Percentiles rank a stretch among this genome's conserved stretches.
phyloP scores from a whole-genome alignment of 1,140 invertebrate species.

The Neocloeon triangulifer region DNA sequence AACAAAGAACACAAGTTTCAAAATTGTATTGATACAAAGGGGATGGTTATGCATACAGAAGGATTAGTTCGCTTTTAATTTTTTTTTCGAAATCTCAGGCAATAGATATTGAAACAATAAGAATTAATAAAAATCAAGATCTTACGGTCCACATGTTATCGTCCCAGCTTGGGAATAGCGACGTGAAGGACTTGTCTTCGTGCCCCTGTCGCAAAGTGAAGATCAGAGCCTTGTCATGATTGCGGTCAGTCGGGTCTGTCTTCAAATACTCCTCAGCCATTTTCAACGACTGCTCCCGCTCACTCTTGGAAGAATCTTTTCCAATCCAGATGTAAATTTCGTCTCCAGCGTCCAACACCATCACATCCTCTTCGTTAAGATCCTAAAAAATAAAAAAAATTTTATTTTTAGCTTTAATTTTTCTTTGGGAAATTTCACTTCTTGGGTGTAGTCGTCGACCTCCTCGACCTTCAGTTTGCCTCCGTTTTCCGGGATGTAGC shows the following conservation, averaged over 20 bases:
- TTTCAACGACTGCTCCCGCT: constrained; percentile 29
- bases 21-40: no score
- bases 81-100: no score
- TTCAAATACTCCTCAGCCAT: constrained; percentile 36
- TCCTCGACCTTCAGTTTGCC: constrained; percentile 43
- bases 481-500: constrained; percentile 27
- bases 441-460: constrained; percentile 34
- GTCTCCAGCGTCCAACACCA: constrained; percentile 46
- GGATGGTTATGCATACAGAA: no score
- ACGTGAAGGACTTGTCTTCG: constrained; percentile 41
- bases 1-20: no score
- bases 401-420: not conserved
- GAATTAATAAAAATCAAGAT: no score
- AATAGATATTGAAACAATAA: no score
- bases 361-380: constrained; percentile 49
- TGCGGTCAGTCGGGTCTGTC: constrained; percentile 21
- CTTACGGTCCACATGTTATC: constrained; percentile 35
- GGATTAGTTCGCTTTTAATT: no score
- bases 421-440: constrained; percentile 14
- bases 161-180: constrained; percentile 44
- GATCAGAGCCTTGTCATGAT: constrained; percentile 28
- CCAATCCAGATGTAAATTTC: constrained; percentile 58
- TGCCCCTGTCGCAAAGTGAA: constrained; percentile 37
- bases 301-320: constrained; percentile 36
- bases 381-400: constrained; percentile 23